Conservation (phyloP, 2,888 invertebrate genomes). For the Tigriopus californicus region DNA sequence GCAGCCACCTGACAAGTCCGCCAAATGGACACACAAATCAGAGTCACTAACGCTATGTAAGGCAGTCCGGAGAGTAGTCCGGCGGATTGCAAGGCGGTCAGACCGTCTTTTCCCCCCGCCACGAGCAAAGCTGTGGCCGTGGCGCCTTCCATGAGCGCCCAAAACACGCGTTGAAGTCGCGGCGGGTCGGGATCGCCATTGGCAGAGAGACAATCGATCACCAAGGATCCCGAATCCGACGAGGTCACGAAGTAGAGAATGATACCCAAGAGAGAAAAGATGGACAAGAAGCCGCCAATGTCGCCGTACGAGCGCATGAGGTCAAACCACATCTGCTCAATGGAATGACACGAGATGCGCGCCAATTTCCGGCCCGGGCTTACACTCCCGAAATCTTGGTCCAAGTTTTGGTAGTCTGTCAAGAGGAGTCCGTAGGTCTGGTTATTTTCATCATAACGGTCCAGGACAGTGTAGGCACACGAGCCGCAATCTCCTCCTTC, state of each 20-base stretch:
- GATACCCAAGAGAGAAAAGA: constrained; percentile 4
- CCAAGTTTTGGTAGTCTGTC: neutral
- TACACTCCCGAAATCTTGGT: neutral
- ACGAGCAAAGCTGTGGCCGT: constrained; percentile 8
- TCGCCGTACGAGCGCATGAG: constrained; percentile 8
- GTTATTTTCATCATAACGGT: neutral
- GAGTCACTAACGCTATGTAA: neutral
- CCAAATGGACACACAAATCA: constrained; percentile 12
- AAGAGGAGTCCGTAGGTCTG: neutral
- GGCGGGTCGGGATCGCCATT: constrained; percentile 16
- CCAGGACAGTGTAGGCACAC: neutral
- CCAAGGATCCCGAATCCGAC: constrained; percentile 14
- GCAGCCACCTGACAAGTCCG: constrained; percentile 3
- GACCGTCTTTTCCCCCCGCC: neutral
- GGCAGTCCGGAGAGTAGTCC: constrained; percentile 2
- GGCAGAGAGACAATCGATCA: constrained; percentile 13
- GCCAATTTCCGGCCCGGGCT: neutral
- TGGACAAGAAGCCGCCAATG: neutral
- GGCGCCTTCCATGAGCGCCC: constrained; percentile 14
- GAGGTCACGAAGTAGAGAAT: constrained; percentile 16
- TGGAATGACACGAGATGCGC: neutral
- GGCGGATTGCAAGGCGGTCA: constrained; percentile 2
- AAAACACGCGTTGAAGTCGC: constrained; percentile 6
- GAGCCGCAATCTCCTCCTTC: constrained; percentile 1
- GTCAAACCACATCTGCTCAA: constrained; percentile 13